Percentiles rank a stretch among this genome's conserved stretches.
Conservation (phyloP, 2,113 vertebrate species). For the Eretmochelys imbricata region DNA sequence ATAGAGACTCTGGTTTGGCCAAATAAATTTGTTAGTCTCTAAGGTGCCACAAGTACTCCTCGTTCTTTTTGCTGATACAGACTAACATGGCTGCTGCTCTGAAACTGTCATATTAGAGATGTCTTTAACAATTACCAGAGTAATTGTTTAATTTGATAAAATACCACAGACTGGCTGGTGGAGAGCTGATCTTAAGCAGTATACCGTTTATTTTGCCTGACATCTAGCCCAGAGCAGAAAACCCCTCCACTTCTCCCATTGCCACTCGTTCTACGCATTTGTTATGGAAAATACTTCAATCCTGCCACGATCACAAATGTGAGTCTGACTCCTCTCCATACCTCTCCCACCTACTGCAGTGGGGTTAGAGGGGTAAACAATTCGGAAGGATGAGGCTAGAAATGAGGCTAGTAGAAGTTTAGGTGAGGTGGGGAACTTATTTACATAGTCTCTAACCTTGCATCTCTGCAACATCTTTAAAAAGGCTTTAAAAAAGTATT, state of each 20-base stretch:
- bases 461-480: neutral
- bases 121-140: neutral
- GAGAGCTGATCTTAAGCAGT: neutral
- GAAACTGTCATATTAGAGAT: neutral
- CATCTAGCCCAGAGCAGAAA: neutral
- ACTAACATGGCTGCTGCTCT: no score
- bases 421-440: neutral
- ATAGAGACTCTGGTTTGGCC: no score
- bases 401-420: neutral
- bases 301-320: neutral
- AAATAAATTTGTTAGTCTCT: no score
- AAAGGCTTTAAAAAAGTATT: neutral
- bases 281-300: neutral
- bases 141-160: neutral
- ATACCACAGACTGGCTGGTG: neutral
- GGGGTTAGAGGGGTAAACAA: neutral
- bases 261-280: neutral
- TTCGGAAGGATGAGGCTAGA: neutral
- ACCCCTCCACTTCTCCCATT: neutral
- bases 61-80: no score
- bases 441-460: neutral
- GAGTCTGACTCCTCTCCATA: neutral
- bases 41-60: no score
- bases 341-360: neutral
- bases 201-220: neutral